Base-by-base conservation (phyloP, 1,140 invertebrate species). In the Contarinia nasturtii region DNA sequence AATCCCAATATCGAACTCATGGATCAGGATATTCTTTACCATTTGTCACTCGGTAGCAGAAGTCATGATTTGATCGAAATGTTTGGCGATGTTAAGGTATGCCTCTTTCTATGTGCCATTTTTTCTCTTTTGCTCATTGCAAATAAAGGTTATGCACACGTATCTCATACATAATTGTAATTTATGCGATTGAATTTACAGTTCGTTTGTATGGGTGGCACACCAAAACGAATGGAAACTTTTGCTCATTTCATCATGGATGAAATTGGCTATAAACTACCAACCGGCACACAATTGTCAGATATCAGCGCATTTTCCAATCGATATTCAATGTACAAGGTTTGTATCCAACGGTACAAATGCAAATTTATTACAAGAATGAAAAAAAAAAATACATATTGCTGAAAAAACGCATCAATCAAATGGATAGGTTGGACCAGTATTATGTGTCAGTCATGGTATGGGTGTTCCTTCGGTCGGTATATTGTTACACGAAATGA, bases 161-260 rank as follows among this genome's bases (percentile, higher is more conserved):
- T n/a, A n/a, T n/a, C n/a, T n/a, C n/a, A n/a, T n/a, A n/a, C n/a
- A n/a, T n/a, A n/a, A n/a, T n/a, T n/a, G n/a, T 27, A 33, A 14
- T 7, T 14, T 5, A 21, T 5, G 4, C 11, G 18, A 33, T 15
- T 44, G 22, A 44, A 44, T 21, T 67, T 72, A 33, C 66, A 95
- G 90, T 97, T 96, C 67, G 89, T 97, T 10, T 97, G 92, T 66
- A 92, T 96, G 82, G 93, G 94, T 43, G 95, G 94, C 10, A 95
- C 91, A 14, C 86, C 89, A 4, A 89, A 86, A 57, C 74, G 94
- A 27, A 92, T 97, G 87, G 79, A 91, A 63, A 75, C 82, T 54
- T 97, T 96, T 64, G 91, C 92, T 20, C 73, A 87, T 59, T 85
- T 76, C 57, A 89, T 96, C 50, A 85, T 91, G 82, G 72, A 83